Percentiles rank a stretch among this genome's conserved stretches.
phyloP scores from a whole-genome alignment of 2,113 vertebrate genomes.

The Erythrolamprus reginae region DNA sequence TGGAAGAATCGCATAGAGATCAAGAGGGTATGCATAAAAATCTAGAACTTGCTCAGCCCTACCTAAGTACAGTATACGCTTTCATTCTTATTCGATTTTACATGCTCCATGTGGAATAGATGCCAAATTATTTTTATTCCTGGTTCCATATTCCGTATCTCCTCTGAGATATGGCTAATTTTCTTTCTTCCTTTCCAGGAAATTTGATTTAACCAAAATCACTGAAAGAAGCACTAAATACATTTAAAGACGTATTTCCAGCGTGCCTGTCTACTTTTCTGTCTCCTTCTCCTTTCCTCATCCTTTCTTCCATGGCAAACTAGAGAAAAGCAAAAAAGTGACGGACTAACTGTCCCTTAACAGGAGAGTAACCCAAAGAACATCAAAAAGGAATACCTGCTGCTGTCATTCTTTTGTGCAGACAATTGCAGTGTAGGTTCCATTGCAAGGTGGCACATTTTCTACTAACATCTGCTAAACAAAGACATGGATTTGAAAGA shows the following conservation, averaged over 20 bases:
- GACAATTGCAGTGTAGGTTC: neutral
- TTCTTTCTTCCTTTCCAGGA: neutral
- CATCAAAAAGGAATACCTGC: neutral
- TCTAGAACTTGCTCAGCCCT: neutral
- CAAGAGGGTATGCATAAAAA: neutral
- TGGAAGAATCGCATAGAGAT: neutral
- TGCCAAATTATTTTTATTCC: slow-evolving; percentile 6
- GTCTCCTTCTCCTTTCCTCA: slow-evolving; percentile 17
- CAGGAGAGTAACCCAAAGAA: neutral
- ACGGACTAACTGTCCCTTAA: neutral
- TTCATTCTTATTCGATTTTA: neutral
- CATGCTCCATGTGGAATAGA: slow-evolving; percentile 23
- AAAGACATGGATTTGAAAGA: slow-evolving; percentile 7
- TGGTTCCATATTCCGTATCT: slow-evolving; percentile 13
- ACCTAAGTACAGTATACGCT: neutral
- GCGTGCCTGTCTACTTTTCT: slow-evolving; percentile 24
- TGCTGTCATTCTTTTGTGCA: slow-evolving; percentile 15
- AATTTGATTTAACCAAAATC: neutral
- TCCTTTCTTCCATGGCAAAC: neutral
- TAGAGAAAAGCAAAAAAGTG: slow-evolving; percentile 4
- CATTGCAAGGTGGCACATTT: neutral
- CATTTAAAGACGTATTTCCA: neutral
- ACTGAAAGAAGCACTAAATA: slow-evolving; percentile 5
- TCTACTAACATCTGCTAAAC: slow-evolving; percentile 19
- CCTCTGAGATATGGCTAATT: neutral